Percentiles rank a stretch among this genome's conserved stretches.
These are phyloP conservation scores for Hippoglossus stenolepis DNA, from an alignment of 2,113 vertebrate genomes.

Conservation along the genomic window DNA sequence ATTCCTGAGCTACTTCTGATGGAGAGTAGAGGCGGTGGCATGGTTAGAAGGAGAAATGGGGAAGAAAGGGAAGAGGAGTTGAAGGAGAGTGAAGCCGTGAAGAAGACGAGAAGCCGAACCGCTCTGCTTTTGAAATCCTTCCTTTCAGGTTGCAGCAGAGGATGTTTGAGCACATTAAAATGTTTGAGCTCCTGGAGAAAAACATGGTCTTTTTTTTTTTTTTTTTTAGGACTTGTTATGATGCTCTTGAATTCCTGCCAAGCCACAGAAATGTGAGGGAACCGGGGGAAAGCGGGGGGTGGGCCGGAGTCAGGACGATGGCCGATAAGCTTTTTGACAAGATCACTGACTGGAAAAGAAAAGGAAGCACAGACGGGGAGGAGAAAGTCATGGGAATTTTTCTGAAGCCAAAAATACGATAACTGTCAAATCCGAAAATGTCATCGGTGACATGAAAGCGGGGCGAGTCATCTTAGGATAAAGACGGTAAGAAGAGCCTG, in stretches of 20 bases:
- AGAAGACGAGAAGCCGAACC: not conserved
- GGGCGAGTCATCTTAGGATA: not conserved
- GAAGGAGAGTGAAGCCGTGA: not conserved
- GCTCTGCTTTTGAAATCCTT: not conserved
- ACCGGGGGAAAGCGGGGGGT: not conserved
- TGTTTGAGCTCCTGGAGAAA: conserved; percentile 19
- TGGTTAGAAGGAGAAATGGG: not conserved
- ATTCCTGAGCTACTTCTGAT: conserved; percentile 5
- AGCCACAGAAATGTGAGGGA: conserved; percentile 7
- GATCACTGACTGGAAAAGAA: not conserved
- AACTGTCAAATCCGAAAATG: conserved; percentile 41
- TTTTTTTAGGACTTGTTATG: not conserved
- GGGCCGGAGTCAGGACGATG: not conserved
- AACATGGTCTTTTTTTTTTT: not conserved
- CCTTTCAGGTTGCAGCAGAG: conserved; percentile 6
- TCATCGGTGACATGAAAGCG: conserved; percentile 16
- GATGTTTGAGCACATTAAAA: conserved; percentile 40
- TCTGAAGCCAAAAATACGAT: conserved; percentile 1
- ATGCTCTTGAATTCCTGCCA: not conserved
- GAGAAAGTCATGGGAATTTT: conserved; percentile 18
- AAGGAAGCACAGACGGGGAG: not conserved
- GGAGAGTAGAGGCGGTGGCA: not conserved
- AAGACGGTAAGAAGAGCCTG: not conserved
- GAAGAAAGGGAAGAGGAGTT: not conserved
- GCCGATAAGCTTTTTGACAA: conserved; percentile 7